Conservation (phyloP, 2,797 vertebrate species). For the Pyrocephalus nanus region DNA sequence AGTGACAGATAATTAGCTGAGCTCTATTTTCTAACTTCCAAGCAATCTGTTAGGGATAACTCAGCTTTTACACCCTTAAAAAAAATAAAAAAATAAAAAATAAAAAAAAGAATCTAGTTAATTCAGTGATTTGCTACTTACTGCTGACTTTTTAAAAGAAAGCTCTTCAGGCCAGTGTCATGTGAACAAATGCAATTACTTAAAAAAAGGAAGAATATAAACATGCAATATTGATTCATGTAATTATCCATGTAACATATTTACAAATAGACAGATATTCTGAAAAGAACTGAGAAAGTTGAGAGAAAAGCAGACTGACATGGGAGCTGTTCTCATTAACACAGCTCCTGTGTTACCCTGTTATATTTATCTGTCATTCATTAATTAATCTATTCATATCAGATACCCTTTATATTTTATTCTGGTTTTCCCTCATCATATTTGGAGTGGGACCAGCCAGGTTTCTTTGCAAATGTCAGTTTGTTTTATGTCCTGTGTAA, state of each 20-base stretch:
- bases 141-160: neutral
- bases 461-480: neutral
- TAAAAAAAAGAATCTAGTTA: neutral
- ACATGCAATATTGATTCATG: neutral
- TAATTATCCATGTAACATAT: neutral
- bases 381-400: neutral
- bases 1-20: neutral
- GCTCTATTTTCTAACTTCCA: neutral
- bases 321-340: neutral
- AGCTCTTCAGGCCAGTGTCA: neutral
- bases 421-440: neutral
- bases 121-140: neutral
- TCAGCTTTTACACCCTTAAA: neutral
- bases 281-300: neutral
- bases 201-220: neutral
- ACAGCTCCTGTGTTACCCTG: neutral
- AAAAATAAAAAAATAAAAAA: too few species aligned
- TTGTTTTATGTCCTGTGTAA: neutral
- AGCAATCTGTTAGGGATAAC: neutral
- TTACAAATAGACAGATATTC: neutral
- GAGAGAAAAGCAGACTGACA: neutral
- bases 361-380: neutral
- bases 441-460: neutral
- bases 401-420: neutral
- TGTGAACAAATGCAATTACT: neutral